Evolutionary conservation across 2,113 vertebrate species (phyloP), one percentile per base, ranked within the genome.

Genomic region (Mesocricetus auratus): DNA sequence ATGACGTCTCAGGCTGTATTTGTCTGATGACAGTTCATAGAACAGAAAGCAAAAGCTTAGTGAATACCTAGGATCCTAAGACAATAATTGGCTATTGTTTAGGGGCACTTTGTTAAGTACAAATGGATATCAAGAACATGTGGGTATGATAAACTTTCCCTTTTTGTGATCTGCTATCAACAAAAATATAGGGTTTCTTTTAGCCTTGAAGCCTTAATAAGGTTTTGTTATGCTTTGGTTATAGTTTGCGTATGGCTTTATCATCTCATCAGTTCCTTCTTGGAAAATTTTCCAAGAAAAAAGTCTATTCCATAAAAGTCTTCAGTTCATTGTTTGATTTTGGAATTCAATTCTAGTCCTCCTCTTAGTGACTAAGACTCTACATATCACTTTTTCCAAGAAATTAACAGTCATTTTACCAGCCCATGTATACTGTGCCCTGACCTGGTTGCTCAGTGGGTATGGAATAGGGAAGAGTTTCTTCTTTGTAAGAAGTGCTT

Each of bases 321-420:
- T 96, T 93, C 82, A 94, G 19, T 11, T 71, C 42, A 47, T 31
- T 92, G 53, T 92, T 85, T 86, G 45, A 91, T 74, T 47, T 95
- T 86, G 39, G 64, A 75, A 92, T 64, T n/a, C 26, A 60, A 69
- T 86, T 95, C 16, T 17, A 82, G 50, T 53, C 22, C 58, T 19
- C 26, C 15, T 86, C 36, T 47, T 74, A 77, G 19, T 85, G 56
- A 29, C 50, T n/a, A n/a, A 81, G 50, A 36, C 17, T 60, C 45
- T 74, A 12, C 15, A 86, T 50, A 78, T 92, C 6, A 81, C 11
- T 29, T 5, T 4, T 68, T 66, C 92, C 75, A 78, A 77, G 77
- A 45, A 42, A 83, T 53, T 33, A 11, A 88, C 22, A 73, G 53
- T 47, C 12, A 77, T 45, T 77, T 47, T 42, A 77, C 24, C 42